A percentile compares a stretch with the other conserved stretches of the same genome.
Conservation (phyloP, 2,888 invertebrate genomes). For the Netelia inedita region DNA sequence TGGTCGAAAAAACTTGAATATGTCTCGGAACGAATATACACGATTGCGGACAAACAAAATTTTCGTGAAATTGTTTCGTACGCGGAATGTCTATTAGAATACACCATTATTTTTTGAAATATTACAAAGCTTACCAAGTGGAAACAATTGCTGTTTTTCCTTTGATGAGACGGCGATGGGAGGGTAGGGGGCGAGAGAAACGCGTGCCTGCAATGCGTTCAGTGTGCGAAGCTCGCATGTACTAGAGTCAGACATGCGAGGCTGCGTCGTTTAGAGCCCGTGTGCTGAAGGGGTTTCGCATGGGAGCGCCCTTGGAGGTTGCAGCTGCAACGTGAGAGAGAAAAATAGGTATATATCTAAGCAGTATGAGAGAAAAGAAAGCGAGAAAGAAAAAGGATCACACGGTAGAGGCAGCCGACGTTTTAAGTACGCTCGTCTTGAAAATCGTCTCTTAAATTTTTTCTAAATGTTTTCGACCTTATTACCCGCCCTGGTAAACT, state of each 20-base stretch:
- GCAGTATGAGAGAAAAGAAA: neutral
- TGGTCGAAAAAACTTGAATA: too few species aligned
- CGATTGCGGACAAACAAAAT: too few species aligned
- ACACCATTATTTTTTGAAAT: conserved; percentile 7
- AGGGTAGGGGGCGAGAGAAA: neutral
- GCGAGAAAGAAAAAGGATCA: conserved; percentile 22
- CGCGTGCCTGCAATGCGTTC: conserved; percentile 33
- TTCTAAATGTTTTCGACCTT: conserved; percentile 47
- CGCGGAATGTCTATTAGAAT: too few species aligned
- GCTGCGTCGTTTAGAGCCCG: conserved; percentile 53
- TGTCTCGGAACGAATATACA: too few species aligned
- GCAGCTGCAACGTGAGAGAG: conserved; percentile 43
- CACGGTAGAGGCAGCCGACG: conserved; percentile 33
- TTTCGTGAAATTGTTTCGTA: too few species aligned
- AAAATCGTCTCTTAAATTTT: conserved; percentile 54
- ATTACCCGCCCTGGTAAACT: conserved; percentile 29
- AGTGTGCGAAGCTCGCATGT: conserved; percentile 38
- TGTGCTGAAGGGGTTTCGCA: conserved; percentile 54
- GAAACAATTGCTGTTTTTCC: conserved; percentile 23
- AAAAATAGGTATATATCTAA: conserved; percentile 11
- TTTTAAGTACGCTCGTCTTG: conserved; percentile 55
- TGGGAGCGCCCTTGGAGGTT: conserved; percentile 54
- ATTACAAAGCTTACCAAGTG: conserved; percentile 2
- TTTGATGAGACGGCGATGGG: too few species aligned
- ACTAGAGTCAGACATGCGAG: conserved; percentile 53